Evolutionary conservation across 92 coral and sea anemone genomes (phyloP).

Genomic region (Zoanthus sociatus): DNA sequence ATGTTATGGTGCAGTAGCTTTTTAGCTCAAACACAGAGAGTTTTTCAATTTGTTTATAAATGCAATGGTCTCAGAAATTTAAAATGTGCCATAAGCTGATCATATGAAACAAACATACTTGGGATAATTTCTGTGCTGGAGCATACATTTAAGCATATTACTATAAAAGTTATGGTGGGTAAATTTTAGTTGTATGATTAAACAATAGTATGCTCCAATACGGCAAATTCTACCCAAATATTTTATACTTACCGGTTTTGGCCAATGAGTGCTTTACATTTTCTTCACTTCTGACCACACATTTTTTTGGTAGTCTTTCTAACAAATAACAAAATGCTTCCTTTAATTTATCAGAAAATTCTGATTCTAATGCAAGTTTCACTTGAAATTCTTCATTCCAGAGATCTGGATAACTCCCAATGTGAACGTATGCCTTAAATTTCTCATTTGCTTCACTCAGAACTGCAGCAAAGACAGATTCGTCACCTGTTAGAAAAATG

Average conservation of each 20-base stretch:
- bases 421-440: constrained; percentile 78
- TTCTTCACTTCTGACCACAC: constrained; percentile 73
- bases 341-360: constrained; percentile 48
- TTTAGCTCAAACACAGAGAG: too few relatives aligned
- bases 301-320: constrained; percentile 67
- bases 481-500: constrained; percentile 79
- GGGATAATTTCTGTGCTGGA: too few relatives aligned
- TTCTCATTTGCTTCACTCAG: constrained; percentile 79
- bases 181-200: too few relatives aligned
- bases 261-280: constrained; percentile 9
- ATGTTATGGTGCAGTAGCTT: too few relatives aligned
- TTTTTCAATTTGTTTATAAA: too few relatives aligned
- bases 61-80: too few relatives aligned
- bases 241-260: constrained; percentile 25
- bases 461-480: constrained; percentile 76
- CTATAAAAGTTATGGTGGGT: too few relatives aligned
- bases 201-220: too few relatives aligned
- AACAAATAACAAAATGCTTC: constrained; percentile 84
- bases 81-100: too few relatives aligned
- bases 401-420: constrained; percentile 94
- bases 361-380: constrained; percentile 89
- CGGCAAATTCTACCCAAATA: background rate
- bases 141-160: too few relatives aligned
- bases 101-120: too few relatives aligned
- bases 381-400: constrained; percentile 70